These are phyloP conservation scores for Prionace glauca DNA, from an alignment of 2,797 vertebrate genomes.

Conservation along the genomic window DNA sequence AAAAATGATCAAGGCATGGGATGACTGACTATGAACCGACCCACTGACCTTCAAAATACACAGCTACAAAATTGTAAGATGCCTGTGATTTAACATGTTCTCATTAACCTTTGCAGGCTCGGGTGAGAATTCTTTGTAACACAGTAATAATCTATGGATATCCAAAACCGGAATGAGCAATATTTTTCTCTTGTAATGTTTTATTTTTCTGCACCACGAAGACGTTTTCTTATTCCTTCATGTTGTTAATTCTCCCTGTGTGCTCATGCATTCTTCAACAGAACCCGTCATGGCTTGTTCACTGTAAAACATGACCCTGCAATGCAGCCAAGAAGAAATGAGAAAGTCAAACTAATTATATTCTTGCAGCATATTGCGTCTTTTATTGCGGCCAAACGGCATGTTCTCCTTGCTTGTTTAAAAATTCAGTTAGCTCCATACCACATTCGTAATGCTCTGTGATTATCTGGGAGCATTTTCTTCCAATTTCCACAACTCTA, in stretches of 20 bases:
- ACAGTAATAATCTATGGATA: background rate
- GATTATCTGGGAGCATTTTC: background rate
- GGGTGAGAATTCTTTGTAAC: background rate
- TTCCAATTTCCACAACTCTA: background rate
- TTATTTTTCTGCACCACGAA: background rate
- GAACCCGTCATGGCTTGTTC: background rate
- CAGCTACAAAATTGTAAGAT: background rate
- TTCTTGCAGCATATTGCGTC: background rate
- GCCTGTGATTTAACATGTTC: background rate
- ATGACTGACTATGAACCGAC: background rate
- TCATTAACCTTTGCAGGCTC: background rate
- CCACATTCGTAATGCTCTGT: background rate
- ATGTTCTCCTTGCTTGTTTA: background rate
- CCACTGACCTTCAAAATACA: background rate
- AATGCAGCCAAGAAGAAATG: slow-evolving; percentile 11
- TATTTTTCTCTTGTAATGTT: too few relatives aligned
- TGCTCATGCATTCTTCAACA: background rate
- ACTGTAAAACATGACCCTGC: background rate
- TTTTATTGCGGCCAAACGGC: background rate
- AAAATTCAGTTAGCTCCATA: background rate
- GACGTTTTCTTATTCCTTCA: background rate
- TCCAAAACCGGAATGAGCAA: background rate
- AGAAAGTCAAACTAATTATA: background rate
- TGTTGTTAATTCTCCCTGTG: slow-evolving; percentile 1
- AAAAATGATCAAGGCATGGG: background rate